These are phyloP conservation scores for Baronia brevicornis DNA, from an alignment of 2,888 invertebrate species.

Conservation along the genomic window DNA sequence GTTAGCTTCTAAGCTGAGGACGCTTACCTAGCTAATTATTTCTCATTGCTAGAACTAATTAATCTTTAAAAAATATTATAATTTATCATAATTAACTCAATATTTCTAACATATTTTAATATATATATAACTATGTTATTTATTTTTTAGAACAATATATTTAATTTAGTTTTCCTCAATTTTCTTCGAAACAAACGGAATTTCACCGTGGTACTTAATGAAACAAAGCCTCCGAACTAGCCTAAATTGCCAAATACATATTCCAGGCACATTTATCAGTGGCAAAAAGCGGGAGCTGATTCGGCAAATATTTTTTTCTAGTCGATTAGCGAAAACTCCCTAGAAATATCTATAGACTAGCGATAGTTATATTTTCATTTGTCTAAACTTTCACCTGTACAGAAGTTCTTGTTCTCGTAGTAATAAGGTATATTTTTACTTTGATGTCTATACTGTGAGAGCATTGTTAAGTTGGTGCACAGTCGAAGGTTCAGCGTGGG, in stretches of 20 bases:
- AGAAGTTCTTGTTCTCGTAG: conserved; percentile 14
- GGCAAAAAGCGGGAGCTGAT: conserved; percentile 56
- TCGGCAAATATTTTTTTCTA: conserved; percentile 72
- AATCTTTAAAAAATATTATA: too few relatives aligned
- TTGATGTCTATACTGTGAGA: conserved; percentile 7
- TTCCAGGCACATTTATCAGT: conserved; percentile 63
- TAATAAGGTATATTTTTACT: conserved; percentile 25
- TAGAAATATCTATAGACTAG: conserved; percentile 53
- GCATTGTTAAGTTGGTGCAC: conserved; percentile 19
- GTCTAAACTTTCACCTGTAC: neutral
- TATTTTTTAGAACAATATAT: too few relatives aligned
- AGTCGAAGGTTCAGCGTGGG: conserved; percentile 57
- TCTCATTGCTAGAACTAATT: too few relatives aligned
- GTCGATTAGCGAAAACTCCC: conserved; percentile 67
- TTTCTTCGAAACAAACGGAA: too few relatives aligned
- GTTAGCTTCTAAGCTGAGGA: too few relatives aligned
- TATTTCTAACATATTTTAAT: too few relatives aligned
- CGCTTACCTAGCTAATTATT: too few relatives aligned
- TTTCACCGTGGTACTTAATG: conserved; percentile 38
- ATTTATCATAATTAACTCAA: too few relatives aligned
- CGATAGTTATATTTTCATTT: conserved; percentile 24
- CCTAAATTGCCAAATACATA: conserved; percentile 58
- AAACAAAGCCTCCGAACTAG: conserved; percentile 36
- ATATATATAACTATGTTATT: too few relatives aligned
- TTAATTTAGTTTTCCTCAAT: too few relatives aligned